These are phyloP conservation scores for Mesembrinibis cayennensis DNA, from an alignment of 2,113 vertebrate species.

Conservation along the genomic window DNA sequence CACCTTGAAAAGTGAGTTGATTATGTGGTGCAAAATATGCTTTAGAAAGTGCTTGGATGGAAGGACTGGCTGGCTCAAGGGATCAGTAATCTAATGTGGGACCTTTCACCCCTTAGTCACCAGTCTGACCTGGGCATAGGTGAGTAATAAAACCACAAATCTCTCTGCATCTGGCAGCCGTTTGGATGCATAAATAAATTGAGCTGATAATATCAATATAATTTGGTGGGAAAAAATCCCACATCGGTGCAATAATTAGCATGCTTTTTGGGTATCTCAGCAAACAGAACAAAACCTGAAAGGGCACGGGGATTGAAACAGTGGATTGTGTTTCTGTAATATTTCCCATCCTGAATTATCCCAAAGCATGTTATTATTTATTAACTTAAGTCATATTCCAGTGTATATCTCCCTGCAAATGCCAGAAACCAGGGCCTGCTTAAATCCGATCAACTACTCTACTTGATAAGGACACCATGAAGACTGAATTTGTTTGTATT, in stretches of 20 bases:
- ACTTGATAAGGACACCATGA: neutral
- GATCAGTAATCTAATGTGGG: neutral
- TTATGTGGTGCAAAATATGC: neutral
- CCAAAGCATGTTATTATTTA: neutral
- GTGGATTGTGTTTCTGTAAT: neutral
- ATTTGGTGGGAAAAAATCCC: neutral
- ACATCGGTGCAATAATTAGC: conserved; percentile 23
- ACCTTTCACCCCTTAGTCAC: neutral
- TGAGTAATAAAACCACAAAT: conserved; percentile 12
- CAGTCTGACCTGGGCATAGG: neutral
- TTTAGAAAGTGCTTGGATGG: neutral
- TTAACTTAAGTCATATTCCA: neutral
- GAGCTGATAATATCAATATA: conserved; percentile 18
- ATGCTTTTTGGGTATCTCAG: neutral
- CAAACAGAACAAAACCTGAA: conserved; percentile 22
- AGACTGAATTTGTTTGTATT: conserved; percentile 12
- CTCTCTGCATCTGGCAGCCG: neutral
- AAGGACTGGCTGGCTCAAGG: neutral
- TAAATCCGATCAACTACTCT: neutral
- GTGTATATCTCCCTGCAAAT: neutral
- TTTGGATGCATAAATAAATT: conserved; percentile 20
- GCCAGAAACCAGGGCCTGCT: neutral
- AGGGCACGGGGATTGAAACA: neutral
- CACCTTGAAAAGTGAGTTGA: conserved; percentile 14
- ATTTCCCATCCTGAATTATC: neutral